Base-by-base conservation (phyloP, 2,888 invertebrate genomes). In the Archips xylosteana region DNA sequence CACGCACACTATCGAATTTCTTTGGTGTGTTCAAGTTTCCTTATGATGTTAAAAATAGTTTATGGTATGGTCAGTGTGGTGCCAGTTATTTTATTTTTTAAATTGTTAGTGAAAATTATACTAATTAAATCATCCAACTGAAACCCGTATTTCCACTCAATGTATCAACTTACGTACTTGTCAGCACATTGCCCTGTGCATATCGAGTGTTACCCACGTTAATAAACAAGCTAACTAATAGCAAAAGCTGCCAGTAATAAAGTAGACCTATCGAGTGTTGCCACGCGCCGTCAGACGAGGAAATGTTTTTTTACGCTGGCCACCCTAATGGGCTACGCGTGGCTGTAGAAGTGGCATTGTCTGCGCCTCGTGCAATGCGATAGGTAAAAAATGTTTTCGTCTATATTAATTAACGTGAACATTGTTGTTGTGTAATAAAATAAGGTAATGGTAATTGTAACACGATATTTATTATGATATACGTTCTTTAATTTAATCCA, bases 261-360 rank as follows among this genome's bases (percentile, higher is more conserved):
- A 91, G 84, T 90, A 87, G 85, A 80, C 78, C 79, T 91, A 91
- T 91, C 90, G 84, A 91, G 92, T 91, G 88, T 86, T 87, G 86
- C 80, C 92, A 83, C 91, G 92, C 90, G 92, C 23, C 84, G 67
- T 81, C 80, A 23, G 82, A 84, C 80, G 81, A 70, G 74, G 70
- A 78, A 75, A 81, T 78, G 85, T 87, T 90, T 89, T 54, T 89
- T 88, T 85, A 78, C 75, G 77, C 78, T 81, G 82, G 77, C 82
- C 76, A 77, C 82, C 81, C 86, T 92, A 92, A 92, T 92, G 91
- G 90, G 79, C 60, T 86, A 73, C 92, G 89, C 91, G 92, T 92
- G 92, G 84, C 91, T 72, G 60, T 71, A 79, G 78, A 79, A 92
- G 91, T 82, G 86, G 79, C 81, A 89, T 91, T 91, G 90, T 90